Evolutionary conservation across 2,797 vertebrate species (phyloP).

Genomic region (Xyrichtys novacula): DNA sequence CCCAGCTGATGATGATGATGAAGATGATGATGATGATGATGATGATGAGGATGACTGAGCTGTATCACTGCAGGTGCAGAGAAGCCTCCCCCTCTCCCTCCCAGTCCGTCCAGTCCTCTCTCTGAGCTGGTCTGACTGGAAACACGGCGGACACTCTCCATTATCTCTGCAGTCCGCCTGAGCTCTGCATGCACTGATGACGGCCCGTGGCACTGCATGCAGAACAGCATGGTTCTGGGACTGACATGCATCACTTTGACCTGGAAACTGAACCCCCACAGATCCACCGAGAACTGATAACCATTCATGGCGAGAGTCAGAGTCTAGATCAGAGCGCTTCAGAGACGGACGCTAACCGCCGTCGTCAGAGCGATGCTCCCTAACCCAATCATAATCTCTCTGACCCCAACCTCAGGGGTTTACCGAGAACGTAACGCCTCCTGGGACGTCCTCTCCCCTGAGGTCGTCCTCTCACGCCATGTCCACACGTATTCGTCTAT

Average conservation of each 20-base stretch:
- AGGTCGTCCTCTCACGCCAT: slow-evolving; percentile 12
- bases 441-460: not conserved
- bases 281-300: slow-evolving; percentile 34
- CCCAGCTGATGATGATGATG: slow-evolving; percentile 30
- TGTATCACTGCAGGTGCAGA: slow-evolving; percentile 69
- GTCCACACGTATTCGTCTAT: no score
- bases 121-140: slow-evolving; percentile 60
- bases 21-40: no score
- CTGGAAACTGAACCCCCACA: slow-evolving; percentile 20
- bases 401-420: no score
- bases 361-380: no score
- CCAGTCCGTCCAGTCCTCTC: slow-evolving; percentile 56
- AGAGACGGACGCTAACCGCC: no score
- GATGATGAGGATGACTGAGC: slow-evolving; percentile 21
- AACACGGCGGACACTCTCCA: slow-evolving; percentile 44
- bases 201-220: slow-evolving; percentile 79
- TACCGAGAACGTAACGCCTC: no score
- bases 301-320: slow-evolving; percentile 29
- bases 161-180: slow-evolving; percentile 60
- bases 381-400: no score
- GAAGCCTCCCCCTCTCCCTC: slow-evolving; percentile 58
- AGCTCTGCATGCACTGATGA: slow-evolving; percentile 81
- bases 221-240: slow-evolving; percentile 78
- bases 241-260: slow-evolving; percentile 71
- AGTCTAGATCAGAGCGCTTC: slow-evolving; percentile 2